Evolutionary conservation across 2,113 vertebrate species (phyloP).

Genomic region (Fulmarus glacialis): DNA sequence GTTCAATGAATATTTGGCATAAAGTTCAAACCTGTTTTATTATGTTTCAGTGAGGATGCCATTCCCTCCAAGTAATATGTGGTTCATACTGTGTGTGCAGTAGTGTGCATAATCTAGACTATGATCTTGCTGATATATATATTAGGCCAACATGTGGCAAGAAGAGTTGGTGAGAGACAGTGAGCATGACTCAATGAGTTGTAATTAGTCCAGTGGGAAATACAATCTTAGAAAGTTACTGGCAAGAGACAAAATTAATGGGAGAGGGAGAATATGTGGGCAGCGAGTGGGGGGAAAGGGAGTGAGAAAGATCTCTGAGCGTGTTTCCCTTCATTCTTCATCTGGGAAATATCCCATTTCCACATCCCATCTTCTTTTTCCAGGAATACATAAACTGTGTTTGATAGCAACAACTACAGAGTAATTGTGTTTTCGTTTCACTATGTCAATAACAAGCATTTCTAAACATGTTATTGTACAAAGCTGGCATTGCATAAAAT

Average conservation of each 20-base stretch:
- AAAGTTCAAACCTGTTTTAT: neutral
- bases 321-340: neutral
- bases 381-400: neutral
- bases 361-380: neutral
- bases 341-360: neutral
- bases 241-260: neutral
- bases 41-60: neutral
- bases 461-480: neutral
- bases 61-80: neutral
- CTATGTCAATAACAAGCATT: neutral
- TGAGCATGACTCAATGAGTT: neutral
- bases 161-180: neutral
- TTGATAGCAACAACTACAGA: neutral
- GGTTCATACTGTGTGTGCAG: neutral
- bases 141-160: neutral
- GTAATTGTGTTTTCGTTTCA: neutral
- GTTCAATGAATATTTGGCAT: neutral
- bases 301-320: neutral
- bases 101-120: neutral
- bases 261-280: neutral
- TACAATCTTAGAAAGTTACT: neutral
- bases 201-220: neutral
- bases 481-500: neutral
- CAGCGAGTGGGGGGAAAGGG: rapidly evolving
- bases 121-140: neutral